Evolutionary conservation across 2,113 vertebrate species (phyloP).

Genomic region (Solea senegalensis): DNA sequence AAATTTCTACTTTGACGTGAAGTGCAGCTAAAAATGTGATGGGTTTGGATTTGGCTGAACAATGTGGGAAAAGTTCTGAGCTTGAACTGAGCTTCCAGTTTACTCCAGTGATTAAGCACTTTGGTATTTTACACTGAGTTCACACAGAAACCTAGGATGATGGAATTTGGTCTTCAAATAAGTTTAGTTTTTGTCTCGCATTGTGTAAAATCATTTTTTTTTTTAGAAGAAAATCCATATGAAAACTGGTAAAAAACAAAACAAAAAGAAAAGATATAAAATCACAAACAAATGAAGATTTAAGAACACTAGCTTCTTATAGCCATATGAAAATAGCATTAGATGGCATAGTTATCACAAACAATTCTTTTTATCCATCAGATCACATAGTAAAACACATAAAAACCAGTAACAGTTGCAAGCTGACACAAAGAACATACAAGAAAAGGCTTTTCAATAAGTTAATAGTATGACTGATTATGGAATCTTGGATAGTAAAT

Average conservation of each 20-base stretch:
- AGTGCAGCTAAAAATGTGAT: too few relatives aligned
- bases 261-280: constrained; percentile 21
- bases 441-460: constrained; percentile 63
- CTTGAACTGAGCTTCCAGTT: not conserved
- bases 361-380: constrained; percentile 47
- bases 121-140: too few relatives aligned
- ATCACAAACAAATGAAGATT: constrained; percentile 41
- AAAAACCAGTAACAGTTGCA: constrained; percentile 66
- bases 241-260: not conserved
- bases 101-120: not conserved
- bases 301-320: constrained; percentile 67
- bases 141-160: too few relatives aligned
- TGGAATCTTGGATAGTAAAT: constrained; percentile 39
- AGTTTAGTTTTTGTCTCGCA: not conserved
- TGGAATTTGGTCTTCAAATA: not conserved
- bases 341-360: constrained; percentile 68
- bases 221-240: not conserved
- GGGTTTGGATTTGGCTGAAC: not conserved
- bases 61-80: not conserved
- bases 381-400: constrained; percentile 44
- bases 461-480: constrained; percentile 56
- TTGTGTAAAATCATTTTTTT: not conserved
- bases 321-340: constrained; percentile 73
- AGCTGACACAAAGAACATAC: constrained; percentile 49
- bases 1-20: too few relatives aligned